These are phyloP conservation scores for Calliopum simillimum DNA, from an alignment of 2,888 invertebrate genomes.

Conservation along the genomic window DNA sequence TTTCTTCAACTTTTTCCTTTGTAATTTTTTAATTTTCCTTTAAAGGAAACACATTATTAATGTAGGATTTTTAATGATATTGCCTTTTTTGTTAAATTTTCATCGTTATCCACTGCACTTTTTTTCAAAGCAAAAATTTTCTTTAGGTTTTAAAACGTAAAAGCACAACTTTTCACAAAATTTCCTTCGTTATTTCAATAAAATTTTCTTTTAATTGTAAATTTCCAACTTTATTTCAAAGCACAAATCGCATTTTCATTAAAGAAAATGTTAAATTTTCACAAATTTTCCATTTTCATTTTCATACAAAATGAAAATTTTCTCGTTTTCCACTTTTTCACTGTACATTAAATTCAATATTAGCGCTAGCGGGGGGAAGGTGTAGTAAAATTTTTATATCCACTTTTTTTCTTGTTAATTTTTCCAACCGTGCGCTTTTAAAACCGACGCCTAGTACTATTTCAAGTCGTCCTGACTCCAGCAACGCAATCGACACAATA, in stretches of 20 bases:
- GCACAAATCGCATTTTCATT: neutral
- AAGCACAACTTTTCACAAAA: neutral
- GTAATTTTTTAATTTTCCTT: too few species aligned
- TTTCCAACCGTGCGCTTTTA: slow-evolving; percentile 39
- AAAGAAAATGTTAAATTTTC: neutral
- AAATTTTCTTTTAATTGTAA: slow-evolving; percentile 12
- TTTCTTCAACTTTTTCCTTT: neutral
- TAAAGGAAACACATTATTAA: too few species aligned
- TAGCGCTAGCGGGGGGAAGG: slow-evolving; percentile 17
- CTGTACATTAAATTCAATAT: slow-evolving; percentile 9
- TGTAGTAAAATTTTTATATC: slow-evolving; percentile 42
- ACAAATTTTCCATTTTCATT: slow-evolving; percentile 15
- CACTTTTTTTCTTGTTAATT: slow-evolving; percentile 35
- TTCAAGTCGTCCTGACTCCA: slow-evolving; percentile 64
- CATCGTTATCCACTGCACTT: neutral
- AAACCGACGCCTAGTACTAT: slow-evolving; percentile 42
- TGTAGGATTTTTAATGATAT: neutral
- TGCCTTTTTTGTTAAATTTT: neutral
- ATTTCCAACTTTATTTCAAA: slow-evolving; percentile 7
- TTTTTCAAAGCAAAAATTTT: neutral
- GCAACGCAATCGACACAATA: slow-evolving; percentile 67
- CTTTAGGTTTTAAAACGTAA: neutral
- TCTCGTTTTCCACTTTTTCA: slow-evolving; percentile 11
- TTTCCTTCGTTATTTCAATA: neutral
- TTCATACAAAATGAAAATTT: neutral